Conservation (phyloP, 2,113 vertebrate genomes). For the Bubo blakistoni region DNA sequence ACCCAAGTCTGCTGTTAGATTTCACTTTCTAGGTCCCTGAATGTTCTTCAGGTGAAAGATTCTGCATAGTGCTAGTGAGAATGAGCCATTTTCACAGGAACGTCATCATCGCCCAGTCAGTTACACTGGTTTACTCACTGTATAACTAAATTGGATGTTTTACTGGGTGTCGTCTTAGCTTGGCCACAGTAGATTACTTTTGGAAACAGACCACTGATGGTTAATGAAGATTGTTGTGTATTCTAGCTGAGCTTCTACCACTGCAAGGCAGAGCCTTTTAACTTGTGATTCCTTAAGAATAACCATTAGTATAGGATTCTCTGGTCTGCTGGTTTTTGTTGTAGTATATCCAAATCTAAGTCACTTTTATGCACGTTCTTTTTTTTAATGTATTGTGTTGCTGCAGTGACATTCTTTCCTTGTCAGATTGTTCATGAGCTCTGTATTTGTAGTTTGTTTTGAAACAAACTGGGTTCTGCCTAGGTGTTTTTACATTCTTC, state of each 20-base stretch:
- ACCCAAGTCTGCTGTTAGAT: background rate
- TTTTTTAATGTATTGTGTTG: background rate
- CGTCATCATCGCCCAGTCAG: background rate
- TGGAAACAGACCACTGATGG: background rate
- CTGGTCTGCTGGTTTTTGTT: background rate
- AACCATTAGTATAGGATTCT: background rate
- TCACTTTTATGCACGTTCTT: background rate
- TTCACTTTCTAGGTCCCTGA: background rate
- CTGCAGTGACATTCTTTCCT: background rate
- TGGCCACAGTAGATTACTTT: background rate
- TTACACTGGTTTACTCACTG: background rate
- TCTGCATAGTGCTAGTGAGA: background rate
- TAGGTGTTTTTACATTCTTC: background rate
- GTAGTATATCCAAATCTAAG: background rate
- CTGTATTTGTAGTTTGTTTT: background rate
- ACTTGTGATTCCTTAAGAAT: background rate
- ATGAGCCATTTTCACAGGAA: background rate
- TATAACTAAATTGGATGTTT: background rate
- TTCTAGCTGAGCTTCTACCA: background rate
- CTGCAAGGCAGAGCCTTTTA: background rate
- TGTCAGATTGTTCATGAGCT: background rate
- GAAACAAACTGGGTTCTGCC: background rate
- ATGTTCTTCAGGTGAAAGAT: accelerated
- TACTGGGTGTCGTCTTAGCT: background rate
- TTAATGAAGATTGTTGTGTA: background rate